These are phyloP conservation scores for Phallusia fumigata DNA, from an alignment of 23 tunicate species.

Conservation along the genomic window DNA sequence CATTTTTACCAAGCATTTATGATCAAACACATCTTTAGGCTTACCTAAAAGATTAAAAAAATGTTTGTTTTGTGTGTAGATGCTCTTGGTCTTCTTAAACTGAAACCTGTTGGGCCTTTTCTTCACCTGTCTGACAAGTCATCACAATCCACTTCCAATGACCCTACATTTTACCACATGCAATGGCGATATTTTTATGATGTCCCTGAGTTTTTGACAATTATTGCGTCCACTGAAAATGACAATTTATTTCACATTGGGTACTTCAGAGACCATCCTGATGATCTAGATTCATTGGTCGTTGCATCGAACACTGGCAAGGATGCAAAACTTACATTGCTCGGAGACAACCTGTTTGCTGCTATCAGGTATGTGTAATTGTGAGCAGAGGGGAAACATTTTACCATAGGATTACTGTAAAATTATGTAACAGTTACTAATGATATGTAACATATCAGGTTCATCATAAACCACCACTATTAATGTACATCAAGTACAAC, in stretches of 20 bases:
- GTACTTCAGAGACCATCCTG: slow-evolving; percentile 72
- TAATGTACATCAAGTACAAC: no score
- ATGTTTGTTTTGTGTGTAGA: slow-evolving; percentile 12
- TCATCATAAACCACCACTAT: no score
- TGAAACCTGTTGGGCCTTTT: slow-evolving; percentile 79
- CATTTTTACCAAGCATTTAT: no score
- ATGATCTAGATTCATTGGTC: slow-evolving; percentile 21
- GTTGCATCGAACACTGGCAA: slow-evolving; percentile 50
- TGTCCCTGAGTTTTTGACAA: slow-evolving; percentile 77
- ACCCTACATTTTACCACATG: slow-evolving; percentile 42
- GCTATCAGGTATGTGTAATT: slow-evolving; percentile 39
- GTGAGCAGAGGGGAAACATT: no score
- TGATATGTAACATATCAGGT: no score
- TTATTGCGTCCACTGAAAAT: slow-evolving; percentile 19
- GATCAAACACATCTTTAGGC: no score
- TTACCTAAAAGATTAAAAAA: no score
- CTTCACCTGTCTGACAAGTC: slow-evolving; percentile 29
- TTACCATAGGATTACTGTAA: no score
- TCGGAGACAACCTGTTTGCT: slow-evolving; percentile 78
- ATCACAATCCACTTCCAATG: slow-evolving; percentile 12
- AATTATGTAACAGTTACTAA: no score
- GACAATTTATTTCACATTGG: slow-evolving; percentile 56
- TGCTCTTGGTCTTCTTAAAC: slow-evolving; percentile 32
- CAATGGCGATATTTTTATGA: slow-evolving; percentile 84
- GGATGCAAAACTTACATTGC: slow-evolving; percentile 13